phyloP scores from a whole-genome alignment of 2,113 vertebrate genomes.

The Ciconia boyciana region DNA sequence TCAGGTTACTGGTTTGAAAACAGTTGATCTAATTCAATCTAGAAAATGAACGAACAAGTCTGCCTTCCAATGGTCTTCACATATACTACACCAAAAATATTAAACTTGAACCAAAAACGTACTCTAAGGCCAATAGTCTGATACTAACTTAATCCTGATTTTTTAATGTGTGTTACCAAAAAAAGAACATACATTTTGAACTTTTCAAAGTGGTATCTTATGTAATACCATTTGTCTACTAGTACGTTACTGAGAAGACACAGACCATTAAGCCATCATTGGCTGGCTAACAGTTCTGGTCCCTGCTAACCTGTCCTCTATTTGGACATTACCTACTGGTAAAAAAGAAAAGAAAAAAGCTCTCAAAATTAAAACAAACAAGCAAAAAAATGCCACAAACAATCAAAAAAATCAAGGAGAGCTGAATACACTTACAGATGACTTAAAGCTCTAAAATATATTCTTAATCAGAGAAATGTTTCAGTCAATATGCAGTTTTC shows the following conservation, averaged over 20 bases:
- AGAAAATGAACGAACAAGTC: background rate
- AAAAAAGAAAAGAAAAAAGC: background rate
- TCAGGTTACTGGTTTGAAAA: background rate
- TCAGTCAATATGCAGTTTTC: background rate
- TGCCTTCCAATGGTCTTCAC: background rate
- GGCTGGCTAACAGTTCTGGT: background rate
- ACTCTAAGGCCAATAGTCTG: background rate
- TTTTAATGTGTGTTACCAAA: background rate
- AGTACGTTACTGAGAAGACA: background rate
- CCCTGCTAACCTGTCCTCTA: background rate
- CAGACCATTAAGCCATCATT: background rate
- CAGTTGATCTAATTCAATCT: background rate
- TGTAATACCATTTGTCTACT: background rate
- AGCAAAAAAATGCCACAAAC: background rate
- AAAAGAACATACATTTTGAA: background rate
- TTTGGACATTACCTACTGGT: background rate
- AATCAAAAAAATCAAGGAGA: background rate
- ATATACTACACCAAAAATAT: background rate
- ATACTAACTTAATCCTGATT: background rate
- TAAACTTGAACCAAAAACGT: background rate
- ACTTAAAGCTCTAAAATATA: background rate
- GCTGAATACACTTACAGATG: background rate
- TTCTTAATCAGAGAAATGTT: background rate
- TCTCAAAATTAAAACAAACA: background rate
- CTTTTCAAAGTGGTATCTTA: background rate